Evolutionary conservation across 1,140 invertebrate species (phyloP).

Genomic region (Heliconius himera): DNA sequence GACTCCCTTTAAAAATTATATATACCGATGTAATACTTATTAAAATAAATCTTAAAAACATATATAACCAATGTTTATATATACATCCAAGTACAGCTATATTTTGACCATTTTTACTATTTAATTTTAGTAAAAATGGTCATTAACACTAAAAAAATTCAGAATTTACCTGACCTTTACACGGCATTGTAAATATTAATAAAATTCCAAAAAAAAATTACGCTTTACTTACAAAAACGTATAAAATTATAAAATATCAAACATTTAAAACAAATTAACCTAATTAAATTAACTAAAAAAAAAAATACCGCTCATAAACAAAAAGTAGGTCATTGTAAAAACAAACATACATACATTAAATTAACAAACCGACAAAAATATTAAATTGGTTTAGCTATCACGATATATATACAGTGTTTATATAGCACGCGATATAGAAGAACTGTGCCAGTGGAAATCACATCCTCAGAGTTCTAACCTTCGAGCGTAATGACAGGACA

Average conservation of each 20-base stretch:
- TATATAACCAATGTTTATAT: too few relatives aligned
- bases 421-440: conserved; percentile 38
- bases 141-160: too few relatives aligned
- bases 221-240: not conserved
- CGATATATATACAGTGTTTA: conserved; percentile 29
- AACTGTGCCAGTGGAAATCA: conserved; percentile 67
- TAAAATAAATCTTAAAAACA: too few relatives aligned
- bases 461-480: conserved; percentile 56
- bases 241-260: not conserved
- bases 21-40: too few relatives aligned
- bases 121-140: too few relatives aligned
- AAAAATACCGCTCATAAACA: not conserved
- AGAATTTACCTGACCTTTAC: too few relatives aligned
- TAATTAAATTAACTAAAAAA: not conserved
- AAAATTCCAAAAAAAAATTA: too few relatives aligned
- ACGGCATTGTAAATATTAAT: too few relatives aligned
- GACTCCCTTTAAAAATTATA: too few relatives aligned
- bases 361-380: conserved; percentile 14
- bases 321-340: conserved; percentile 20
- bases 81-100: too few relatives aligned
- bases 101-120: too few relatives aligned
- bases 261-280: conserved; percentile 10
- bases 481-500: conserved; percentile 73
- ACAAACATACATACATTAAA: not conserved
- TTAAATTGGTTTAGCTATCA: conserved; percentile 23